Base-by-base conservation (phyloP, 2,113 vertebrate genomes). In the Chloropsis cyanopogon region DNA sequence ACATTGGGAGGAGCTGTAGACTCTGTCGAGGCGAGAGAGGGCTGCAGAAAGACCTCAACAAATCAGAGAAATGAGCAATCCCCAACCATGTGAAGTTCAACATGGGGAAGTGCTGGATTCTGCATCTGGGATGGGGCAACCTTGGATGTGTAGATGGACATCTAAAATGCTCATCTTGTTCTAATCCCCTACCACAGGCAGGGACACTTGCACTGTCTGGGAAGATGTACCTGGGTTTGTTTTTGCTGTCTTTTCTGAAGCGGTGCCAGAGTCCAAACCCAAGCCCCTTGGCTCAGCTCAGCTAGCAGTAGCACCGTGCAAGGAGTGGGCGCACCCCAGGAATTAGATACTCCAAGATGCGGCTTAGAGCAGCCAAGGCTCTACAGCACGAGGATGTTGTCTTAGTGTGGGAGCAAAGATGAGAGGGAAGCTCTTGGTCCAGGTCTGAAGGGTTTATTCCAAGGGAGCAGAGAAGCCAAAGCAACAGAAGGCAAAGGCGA, bases 11-110 rank as follows among this genome's bases (percentile, higher is more conserved):
- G 53, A 59, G 37, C 53, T 68, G 53, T 26, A 44, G 63, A 52
- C 26, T 52, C 31, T 1, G 0, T 23, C 0, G 1, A 60, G 31
- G 25, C 21, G 46, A 77, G 63, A 42, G 29, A 20, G 44, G 44
- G 16, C 25, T 59, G 44, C 44, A 66, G 61, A 76, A 25, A 68
- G 14, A 68, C 17, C 53, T 10, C 11, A 29, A 6, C 20, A 42
- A 66, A 68, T 22, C 31, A 77, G 31, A 68, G 18, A 50, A 52
- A 52, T 23, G 31, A 23, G 25, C 26, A 37, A 19, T 68, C 37
- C 26, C 26, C 33, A 44, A 18, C 39, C 0, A 0, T 15, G 26
- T 44, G 26, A 23, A 26, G 53, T 60, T 60, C 72, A 52, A 44
- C 21, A 22, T 17, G 25, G 21, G 17, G 17, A 59, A 59, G 46